These are phyloP conservation scores for Andrena fulva DNA, from an alignment of 2,888 invertebrate genomes.

Conservation along the genomic window DNA sequence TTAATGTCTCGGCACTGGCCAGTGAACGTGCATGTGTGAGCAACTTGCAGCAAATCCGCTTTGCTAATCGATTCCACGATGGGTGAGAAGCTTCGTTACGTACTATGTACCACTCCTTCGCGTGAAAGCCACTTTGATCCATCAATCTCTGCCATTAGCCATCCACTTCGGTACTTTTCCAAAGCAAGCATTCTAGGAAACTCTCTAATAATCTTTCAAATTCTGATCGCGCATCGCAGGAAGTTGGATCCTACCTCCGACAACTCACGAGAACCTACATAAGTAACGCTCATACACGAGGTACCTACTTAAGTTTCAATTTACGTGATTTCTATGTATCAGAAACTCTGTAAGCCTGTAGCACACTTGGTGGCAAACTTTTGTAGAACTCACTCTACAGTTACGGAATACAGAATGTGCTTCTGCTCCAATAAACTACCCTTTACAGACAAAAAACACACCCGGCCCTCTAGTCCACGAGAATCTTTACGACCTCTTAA, in stretches of 20 bases:
- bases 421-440: neutral
- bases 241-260: too few species aligned
- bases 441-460: neutral
- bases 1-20: neutral
- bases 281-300: too few species aligned
- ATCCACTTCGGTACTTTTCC: too few species aligned
- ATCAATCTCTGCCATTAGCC: neutral
- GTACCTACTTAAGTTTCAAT: too few species aligned
- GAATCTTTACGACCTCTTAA: neutral
- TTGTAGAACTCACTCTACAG: neutral
- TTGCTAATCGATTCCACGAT: neutral
- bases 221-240: too few species aligned
- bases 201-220: too few species aligned
- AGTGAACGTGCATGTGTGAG: neutral
- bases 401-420: neutral
- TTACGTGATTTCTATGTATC: too few species aligned
- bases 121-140: neutral
- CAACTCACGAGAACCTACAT: too few species aligned
- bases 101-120: neutral
- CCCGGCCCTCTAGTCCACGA: neutral
- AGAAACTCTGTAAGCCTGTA: too few species aligned
- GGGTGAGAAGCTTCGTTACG: neutral
- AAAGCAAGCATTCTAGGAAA: too few species aligned
- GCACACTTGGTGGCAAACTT: neutral
- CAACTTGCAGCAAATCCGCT: neutral